A percentile compares a stretch with the other conserved stretches of the same genome.
Evolutionary conservation across 2,113 vertebrate species (phyloP).

Genomic region (Taurulus bubalis): DNA sequence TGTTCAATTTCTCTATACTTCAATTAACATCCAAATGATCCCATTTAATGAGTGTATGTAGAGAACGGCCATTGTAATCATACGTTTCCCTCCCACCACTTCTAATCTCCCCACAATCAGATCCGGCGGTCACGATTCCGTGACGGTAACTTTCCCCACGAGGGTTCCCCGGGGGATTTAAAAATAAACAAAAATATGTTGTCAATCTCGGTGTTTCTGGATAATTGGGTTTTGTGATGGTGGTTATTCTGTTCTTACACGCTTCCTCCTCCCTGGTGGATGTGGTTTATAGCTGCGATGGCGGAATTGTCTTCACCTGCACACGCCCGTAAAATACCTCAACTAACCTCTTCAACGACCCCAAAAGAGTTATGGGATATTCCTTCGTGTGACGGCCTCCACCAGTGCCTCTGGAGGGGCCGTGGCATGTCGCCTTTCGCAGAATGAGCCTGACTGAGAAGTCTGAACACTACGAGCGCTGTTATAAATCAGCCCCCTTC

Average conservation of each 20-base stretch:
- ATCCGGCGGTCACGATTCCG: slow-evolving; percentile 23
- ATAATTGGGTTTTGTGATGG: neutral
- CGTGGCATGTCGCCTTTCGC: slow-evolving; percentile 12
- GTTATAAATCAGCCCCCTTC: slow-evolving; percentile 63
- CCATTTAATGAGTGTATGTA: slow-evolving; percentile 45
- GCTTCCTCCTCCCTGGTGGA: no score
- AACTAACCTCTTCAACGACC: no score
- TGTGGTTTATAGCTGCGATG: no score
- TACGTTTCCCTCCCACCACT: slow-evolving; percentile 39
- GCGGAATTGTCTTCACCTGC: no score
- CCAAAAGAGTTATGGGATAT: no score
- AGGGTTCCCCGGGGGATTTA: slow-evolving; percentile 23
- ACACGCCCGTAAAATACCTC: no score
- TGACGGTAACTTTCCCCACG: slow-evolving; percentile 33
- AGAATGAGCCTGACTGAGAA: slow-evolving; percentile 68
- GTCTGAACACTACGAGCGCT: slow-evolving; percentile 60
- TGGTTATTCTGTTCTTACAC: no score
- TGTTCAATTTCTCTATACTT: slow-evolving; percentile 46
- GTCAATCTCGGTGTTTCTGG: slow-evolving; percentile 30
- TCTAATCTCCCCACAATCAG: slow-evolving; percentile 12
- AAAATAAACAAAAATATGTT: slow-evolving; percentile 1
- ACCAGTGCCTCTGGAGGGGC: neutral
- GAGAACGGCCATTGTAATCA: slow-evolving; percentile 56
- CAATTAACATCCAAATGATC: slow-evolving; percentile 66
- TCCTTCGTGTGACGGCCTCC: neutral